Conservation (phyloP, 2,113 vertebrate species). For the Myotis yumanensis region DNA sequence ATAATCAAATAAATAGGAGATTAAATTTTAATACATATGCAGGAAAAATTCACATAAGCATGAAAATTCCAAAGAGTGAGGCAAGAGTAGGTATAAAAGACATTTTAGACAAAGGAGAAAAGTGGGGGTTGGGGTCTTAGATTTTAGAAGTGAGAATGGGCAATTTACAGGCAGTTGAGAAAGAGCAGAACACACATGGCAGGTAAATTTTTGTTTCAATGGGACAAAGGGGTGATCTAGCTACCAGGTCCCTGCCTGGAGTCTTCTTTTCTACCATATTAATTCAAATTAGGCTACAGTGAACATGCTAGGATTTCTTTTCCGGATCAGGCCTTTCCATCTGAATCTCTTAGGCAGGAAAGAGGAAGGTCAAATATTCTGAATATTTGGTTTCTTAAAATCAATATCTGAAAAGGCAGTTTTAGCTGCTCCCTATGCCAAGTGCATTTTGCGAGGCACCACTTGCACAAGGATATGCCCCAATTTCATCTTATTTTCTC, state of each 20-base stretch:
- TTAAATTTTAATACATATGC: neutral
- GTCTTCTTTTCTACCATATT: neutral
- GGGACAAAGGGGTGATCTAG: neutral
- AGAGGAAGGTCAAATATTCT: neutral
- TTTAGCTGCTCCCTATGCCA: neutral
- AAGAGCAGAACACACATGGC: neutral
- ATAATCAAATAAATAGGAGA: neutral
- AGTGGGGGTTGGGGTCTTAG: neutral
- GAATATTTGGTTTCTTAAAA: neutral
- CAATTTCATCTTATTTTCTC: neutral
- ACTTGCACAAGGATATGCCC: neutral
- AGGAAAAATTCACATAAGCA: neutral
- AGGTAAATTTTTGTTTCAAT: neutral
- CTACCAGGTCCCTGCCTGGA: neutral
- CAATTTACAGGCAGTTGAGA: neutral
- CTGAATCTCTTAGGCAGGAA: neutral
- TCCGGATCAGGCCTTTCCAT: neutral
- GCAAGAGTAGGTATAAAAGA: too few relatives aligned
- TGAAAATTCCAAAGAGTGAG: neutral
- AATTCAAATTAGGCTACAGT: neutral
- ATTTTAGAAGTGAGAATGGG: neutral
- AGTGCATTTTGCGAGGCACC: neutral
- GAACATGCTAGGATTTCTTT: neutral
- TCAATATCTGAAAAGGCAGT: neutral
- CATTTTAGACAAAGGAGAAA: neutral